Base-by-base conservation (phyloP, 2,888 invertebrate genomes). In the Shargacucullia verbasci region DNA sequence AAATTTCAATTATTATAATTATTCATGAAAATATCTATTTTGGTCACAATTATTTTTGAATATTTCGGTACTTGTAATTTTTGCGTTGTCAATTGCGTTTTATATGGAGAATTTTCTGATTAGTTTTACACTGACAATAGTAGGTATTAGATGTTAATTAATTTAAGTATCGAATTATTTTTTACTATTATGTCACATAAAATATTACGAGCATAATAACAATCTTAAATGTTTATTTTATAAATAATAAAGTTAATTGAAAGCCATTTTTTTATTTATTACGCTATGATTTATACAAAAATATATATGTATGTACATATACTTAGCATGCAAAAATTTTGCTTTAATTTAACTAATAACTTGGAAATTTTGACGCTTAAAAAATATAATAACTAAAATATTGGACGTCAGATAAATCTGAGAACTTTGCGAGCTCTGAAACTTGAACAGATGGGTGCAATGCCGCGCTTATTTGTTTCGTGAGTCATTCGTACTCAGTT, bases 381-480 rank as follows among this genome's bases (percentile, higher is more conserved):
- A 12, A 1, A 33, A 33, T 33, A 3, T 12, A 0, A 34, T 7
- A 13, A 0, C 15, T 15, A 43, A 58, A 53, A 53, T 41, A 27
- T n/a, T 38, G 7, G 27, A 13, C 35, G 35, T 34, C 59, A 50
- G 56, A 63, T 62, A 57, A 63, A 68, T 67, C 12, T 39, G 47
- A 37, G 35, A 56, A 68, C 43, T 69, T 73, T 15, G 59, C 44
- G 40, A 66, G 57, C 45, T 69, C 48, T 14, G 49, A 47, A 63
- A 72, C 59, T 73, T 70, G 57, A 60, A 45, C 62, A 55, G 59
- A 64, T 65, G 56, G 54, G 55, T 65, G 69, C 76, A 65, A 72
- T 59, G 58, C 45, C 59, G 60, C 58, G 56, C 44, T 67, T 62
- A 59, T 62, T 73, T 56, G 55, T 57, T 69, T 56, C 54, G 67